These are phyloP conservation scores for Drosophila persimilis DNA, from an alignment of 1,140 invertebrate genomes.

Conservation along the genomic window DNA sequence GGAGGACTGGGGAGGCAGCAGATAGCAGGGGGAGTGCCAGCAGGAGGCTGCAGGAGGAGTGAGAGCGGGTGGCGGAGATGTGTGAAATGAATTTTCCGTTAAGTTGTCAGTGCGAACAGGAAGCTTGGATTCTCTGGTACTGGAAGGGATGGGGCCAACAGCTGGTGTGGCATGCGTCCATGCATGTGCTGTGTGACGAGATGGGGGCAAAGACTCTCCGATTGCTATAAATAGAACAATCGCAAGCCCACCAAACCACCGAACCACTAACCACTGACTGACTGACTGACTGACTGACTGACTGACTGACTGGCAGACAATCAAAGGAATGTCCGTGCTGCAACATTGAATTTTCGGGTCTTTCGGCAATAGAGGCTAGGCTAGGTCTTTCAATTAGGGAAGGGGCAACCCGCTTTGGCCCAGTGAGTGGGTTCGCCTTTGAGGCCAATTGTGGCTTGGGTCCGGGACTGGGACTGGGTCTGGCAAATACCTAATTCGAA, in stretches of 20 bases:
- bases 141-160: not conserved
- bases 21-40: not conserved
- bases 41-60: not conserved
- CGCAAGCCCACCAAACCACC: not conserved
- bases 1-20: no score
- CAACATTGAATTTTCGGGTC: conserved; percentile 35
- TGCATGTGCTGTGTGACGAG: no score
- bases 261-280: no score
- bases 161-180: not conserved
- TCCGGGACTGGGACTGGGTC: no score
- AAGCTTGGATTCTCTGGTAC: conserved; percentile 31
- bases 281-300: no score
- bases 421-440: not conserved
- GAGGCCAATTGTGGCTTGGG: no score
- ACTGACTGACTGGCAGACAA: no score
- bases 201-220: not conserved
- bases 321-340: conserved; percentile 35
- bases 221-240: conserved; percentile 40
- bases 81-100: conserved; percentile 72
- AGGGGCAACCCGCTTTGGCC: not conserved
- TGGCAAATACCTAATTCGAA: not conserved
- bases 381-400: conserved; percentile 43
- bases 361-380: not conserved
- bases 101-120: conserved; percentile 59
- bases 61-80: not conserved